These are phyloP conservation scores for Bufo gargarizans DNA, from an alignment of 2,113 vertebrate species.

Conservation along the genomic window DNA sequence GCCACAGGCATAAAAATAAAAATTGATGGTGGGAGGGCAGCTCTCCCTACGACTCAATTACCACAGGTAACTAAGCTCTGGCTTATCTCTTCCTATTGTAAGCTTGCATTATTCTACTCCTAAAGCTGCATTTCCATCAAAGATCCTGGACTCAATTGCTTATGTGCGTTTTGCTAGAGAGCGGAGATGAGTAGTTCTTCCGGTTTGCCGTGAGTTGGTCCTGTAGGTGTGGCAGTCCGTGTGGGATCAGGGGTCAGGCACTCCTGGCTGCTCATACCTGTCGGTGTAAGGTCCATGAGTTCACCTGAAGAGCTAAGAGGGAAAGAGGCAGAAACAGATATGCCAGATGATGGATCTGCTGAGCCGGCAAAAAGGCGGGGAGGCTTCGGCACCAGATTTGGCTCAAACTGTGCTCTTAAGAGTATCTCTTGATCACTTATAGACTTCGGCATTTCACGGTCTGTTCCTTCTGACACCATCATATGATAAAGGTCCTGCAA, in stretches of 20 bases:
- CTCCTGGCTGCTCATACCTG: constrained; percentile 83
- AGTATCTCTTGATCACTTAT: constrained; percentile 87
- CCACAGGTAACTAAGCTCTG: constrained; percentile 42
- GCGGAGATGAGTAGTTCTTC: constrained; percentile 80
- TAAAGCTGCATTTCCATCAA: constrained; percentile 23
- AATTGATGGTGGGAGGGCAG: constrained; percentile 1
- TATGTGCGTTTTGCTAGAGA: constrained; percentile 69
- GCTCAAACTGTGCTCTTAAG: constrained; percentile 91
- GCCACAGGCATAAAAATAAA: constrained; percentile 39
- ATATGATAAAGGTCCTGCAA: constrained; percentile 91
- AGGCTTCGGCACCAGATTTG: constrained; percentile 95
- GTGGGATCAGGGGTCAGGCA: constrained; percentile 80
- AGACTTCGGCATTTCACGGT: constrained; percentile 77
- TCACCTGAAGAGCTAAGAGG: constrained; percentile 96
- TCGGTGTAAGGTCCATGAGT: constrained; percentile 92
- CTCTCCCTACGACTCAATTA: constrained; percentile 31
- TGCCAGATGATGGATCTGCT: constrained; percentile 93
- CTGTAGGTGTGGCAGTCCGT: constrained; percentile 85
- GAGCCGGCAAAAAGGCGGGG: constrained; percentile 93
- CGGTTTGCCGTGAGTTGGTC: constrained; percentile 74
- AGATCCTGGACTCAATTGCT: constrained; percentile 49
- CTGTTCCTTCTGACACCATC: constrained; percentile 83
- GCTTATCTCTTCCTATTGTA: constrained; percentile 37
- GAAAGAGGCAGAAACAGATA: constrained; percentile 95
- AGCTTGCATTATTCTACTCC: constrained; percentile 15